Conservation (phyloP, 2,113 vertebrate species). For the human region GRCh38 chr15:82832001-82832500, state of each 20-base stretch:
- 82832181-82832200: not conserved
- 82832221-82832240: not conserved
- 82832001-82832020: not conserved
- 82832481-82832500: not conserved
- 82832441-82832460: not conserved
- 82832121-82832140: not conserved
- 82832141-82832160: too few relatives aligned
- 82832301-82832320: not conserved
- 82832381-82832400: not conserved
- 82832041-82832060: not conserved
- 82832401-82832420: not conserved
- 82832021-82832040: not conserved
- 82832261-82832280: not conserved
- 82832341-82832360: not conserved
- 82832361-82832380: not conserved
- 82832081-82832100: fast-evolving
- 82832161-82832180: not conserved
- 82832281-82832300: not conserved
- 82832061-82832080: not conserved
- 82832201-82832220: not conserved
- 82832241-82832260: not conserved
- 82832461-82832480: not conserved
- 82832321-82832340: not conserved
- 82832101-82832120: too few relatives aligned
- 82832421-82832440: not conserved